Conservation (phyloP, 1,140 invertebrate species). For the Steinernema khuongi region DNA sequence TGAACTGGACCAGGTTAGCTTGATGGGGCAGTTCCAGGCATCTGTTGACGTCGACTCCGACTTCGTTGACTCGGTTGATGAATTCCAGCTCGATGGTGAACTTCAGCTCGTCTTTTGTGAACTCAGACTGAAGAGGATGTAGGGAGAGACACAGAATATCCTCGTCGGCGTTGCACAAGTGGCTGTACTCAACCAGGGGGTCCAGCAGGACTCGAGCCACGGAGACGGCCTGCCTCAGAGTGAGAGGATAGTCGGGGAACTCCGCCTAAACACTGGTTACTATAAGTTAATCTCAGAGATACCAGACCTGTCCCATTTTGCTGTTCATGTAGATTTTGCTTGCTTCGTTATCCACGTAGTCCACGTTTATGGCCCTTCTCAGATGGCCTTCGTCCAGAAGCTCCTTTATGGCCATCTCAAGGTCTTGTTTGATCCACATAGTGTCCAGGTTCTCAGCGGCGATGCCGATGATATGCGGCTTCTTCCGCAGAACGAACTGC, state of each 20-base stretch:
- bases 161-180: conserved; percentile 86
- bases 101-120: conserved; percentile 40
- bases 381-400: conserved; percentile 32
- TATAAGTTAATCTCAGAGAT: conserved; percentile 3
- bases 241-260: conserved; percentile 45
- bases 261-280: conserved; percentile 43
- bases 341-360: conserved; percentile 44
- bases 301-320: conserved; percentile 31
- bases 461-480: conserved; percentile 85
- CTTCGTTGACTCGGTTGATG: conserved; percentile 56
- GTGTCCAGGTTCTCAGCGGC: conserved; percentile 72
- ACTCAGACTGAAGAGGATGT: conserved; percentile 71
- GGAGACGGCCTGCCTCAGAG: conserved; percentile 69
- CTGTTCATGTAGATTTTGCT: conserved; percentile 47
- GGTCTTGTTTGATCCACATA: conserved; percentile 40
- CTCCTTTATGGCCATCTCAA: conserved; percentile 31
- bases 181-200: conserved; percentile 88
- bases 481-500: conserved; percentile 81
- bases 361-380: conserved; percentile 23
- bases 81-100: conserved; percentile 43
- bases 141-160: conserved; percentile 89
- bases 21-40: conserved; percentile 80
- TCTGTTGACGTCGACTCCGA: conserved; percentile 95
- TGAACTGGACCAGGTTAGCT: conserved; percentile 78
- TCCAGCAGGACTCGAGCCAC: conserved; percentile 85